Conservation (phyloP, 2,888 invertebrate species). For the Leucophenga maculata region DNA sequence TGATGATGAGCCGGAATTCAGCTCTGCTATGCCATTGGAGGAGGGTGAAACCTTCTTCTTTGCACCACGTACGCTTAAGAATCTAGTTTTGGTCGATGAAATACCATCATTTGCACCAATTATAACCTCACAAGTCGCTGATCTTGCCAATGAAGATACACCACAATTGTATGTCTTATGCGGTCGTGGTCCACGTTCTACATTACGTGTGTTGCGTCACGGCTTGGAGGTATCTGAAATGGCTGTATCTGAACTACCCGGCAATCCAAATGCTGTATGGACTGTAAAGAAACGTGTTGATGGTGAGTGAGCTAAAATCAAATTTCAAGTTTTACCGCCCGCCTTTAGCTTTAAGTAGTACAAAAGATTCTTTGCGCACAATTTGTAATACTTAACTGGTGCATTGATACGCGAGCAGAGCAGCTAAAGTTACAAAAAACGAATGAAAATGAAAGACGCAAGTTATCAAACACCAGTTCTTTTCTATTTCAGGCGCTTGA, state of each 20-base stretch:
- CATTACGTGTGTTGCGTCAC: slow-evolving; percentile 92
- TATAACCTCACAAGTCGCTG: slow-evolving; percentile 87
- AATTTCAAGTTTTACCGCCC: slow-evolving; percentile 45
- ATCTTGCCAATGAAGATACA: slow-evolving; percentile 98
- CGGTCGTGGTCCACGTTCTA: slow-evolving; percentile 95
- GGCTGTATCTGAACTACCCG: slow-evolving; percentile 99
- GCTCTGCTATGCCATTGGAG: slow-evolving; percentile 97
- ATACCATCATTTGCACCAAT: slow-evolving; percentile 96
- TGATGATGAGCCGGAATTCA: slow-evolving; percentile 98
- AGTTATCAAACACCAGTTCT: slow-evolving; percentile 90
- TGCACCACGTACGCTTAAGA: slow-evolving; percentile 92
- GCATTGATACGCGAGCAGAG: slow-evolving; percentile 54
- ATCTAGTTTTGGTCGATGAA: slow-evolving; percentile 97
- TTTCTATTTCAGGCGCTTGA: slow-evolving; percentile 84
- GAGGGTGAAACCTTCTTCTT: slow-evolving; percentile 99
- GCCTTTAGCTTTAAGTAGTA: slow-evolving; percentile 34
- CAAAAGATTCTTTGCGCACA: slow-evolving; percentile 22
- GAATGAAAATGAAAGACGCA: slow-evolving; percentile 73
- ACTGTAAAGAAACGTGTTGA: slow-evolving; percentile 96
- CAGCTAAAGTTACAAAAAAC: background rate
- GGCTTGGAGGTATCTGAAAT: slow-evolving; percentile 99
- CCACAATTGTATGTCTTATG: slow-evolving; percentile 97
- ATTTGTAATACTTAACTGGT: slow-evolving; percentile 57
- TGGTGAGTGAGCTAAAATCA: slow-evolving; percentile 79
- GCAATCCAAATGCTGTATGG: slow-evolving; percentile 99